phyloP scores from a whole-genome alignment of 2,113 vertebrate genomes.

The Amphiprion ocellaris region DNA sequence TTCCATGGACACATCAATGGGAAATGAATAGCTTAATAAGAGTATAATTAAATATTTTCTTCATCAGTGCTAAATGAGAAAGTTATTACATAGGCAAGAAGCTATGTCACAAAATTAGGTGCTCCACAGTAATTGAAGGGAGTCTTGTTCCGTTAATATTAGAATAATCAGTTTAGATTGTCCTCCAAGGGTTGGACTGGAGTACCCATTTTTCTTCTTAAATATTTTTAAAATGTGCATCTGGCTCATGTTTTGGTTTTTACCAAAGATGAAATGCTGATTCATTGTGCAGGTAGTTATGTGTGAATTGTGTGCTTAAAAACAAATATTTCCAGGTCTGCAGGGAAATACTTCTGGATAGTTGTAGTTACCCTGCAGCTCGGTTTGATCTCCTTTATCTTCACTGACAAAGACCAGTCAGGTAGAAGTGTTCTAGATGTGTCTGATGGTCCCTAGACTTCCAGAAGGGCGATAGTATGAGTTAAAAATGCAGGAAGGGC shows the following conservation, averaged over 20 bases:
- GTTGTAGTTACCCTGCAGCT: constrained; percentile 32
- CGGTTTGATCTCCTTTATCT: constrained; percentile 64
- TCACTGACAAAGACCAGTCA: constrained; percentile 64
- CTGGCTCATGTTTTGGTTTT: constrained; percentile 9
- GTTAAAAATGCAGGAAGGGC: constrained; percentile 50
- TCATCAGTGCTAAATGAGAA: constrained; percentile 40
- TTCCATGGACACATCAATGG: background rate
- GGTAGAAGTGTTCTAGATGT: constrained; percentile 53
- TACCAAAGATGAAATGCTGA: background rate
- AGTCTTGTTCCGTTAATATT: constrained; percentile 33
- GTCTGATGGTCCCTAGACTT: constrained; percentile 58
- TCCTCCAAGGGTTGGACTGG: background rate
- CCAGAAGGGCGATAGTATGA: constrained; percentile 36
- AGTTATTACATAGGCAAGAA: constrained; percentile 27
- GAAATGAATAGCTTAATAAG: constrained; percentile 20
- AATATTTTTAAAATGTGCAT: background rate
- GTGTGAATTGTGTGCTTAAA: constrained; percentile 13
- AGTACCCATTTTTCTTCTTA: constrained; percentile 9
- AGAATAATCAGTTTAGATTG: constrained; percentile 14
- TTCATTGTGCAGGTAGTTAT: background rate
- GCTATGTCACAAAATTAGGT: constrained; percentile 8
- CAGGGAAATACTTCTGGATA: constrained; percentile 24
- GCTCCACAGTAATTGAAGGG: constrained; percentile 20
- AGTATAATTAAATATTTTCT: constrained; percentile 35
- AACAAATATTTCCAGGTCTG: constrained; percentile 17